phyloP scores from a whole-genome alignment of 1,140 invertebrate species.

The Drosophila takahashii region DNA sequence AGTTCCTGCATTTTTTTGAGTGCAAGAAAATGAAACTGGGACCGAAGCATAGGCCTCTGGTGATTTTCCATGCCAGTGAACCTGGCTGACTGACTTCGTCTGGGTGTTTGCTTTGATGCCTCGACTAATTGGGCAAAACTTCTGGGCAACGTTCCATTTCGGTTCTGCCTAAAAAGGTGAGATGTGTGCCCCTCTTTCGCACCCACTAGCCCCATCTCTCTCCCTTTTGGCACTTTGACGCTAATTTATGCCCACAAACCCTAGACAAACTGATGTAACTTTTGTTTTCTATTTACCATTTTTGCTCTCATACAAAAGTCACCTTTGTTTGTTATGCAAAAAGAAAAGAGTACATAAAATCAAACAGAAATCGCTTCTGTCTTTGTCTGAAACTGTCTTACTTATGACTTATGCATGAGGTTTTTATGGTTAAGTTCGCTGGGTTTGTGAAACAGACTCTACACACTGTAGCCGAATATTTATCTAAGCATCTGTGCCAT shows the following conservation, averaged over 20 bases:
- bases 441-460: conserved; percentile 2
- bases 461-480: conserved; percentile 3
- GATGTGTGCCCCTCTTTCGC: conserved; percentile 30
- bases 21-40: conserved; percentile 5
- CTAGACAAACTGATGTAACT: conserved; percentile 69
- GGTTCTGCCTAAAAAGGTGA: conserved; percentile 37
- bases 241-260: conserved; percentile 69
- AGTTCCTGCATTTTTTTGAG: background rate
- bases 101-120: conserved; percentile 39
- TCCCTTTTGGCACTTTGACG: conserved; percentile 31
- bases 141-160: conserved; percentile 49
- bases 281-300: conserved; percentile 72
- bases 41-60: conserved; percentile 25
- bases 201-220: conserved; percentile 10
- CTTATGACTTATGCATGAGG: conserved; percentile 78
- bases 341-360: conserved; percentile 46
- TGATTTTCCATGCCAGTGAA: conserved; percentile 78
- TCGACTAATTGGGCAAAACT: conserved; percentile 72
- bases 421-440: conserved; percentile 37
- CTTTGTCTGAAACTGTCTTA: conserved; percentile 45
- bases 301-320: conserved; percentile 58
- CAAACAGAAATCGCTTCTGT: conserved; percentile 47
- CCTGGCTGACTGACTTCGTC: conserved; percentile 35
- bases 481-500: conserved; percentile 13
- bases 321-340: conserved; percentile 76